These are phyloP conservation scores for Exephanes ischioxanthus DNA, from an alignment of 2,888 invertebrate genomes.

Conservation along the genomic window DNA sequence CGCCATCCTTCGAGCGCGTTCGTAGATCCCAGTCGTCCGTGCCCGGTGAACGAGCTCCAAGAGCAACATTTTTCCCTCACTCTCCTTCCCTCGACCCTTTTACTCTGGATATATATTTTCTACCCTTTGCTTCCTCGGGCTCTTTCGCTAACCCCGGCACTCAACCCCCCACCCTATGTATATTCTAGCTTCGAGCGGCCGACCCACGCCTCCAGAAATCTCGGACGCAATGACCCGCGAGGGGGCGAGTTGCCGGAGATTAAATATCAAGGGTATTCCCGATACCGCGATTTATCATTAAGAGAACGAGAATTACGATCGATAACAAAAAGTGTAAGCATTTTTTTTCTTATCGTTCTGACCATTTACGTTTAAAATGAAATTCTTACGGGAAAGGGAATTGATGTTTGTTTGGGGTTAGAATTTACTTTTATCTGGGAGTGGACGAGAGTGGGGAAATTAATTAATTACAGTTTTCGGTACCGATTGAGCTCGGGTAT, in stretches of 20 bases:
- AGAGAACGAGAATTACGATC: no score
- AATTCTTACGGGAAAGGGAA: no score
- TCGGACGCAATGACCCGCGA: constrained; percentile 18
- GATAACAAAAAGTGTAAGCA: no score
- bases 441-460: no score
- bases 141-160: constrained; percentile 19
- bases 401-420: no score
- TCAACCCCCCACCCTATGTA: constrained; percentile 7
- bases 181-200: background rate
- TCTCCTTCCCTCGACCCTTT: background rate
- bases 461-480: no score
- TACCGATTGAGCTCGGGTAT: no score
- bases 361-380: no score
- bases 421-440: no score
- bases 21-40: constrained; percentile 37
- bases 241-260: background rate
- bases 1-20: constrained; percentile 49
- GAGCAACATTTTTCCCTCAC: constrained; percentile 32
- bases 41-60: constrained; percentile 36
- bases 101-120: background rate
- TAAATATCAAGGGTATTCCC: background rate
- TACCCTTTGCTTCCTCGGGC: constrained; percentile 19
- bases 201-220: background rate
- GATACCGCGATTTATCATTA: no score
- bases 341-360: background rate